Conservation (phyloP, 1,140 invertebrate species). For the Zaprionus nigranus region DNA sequence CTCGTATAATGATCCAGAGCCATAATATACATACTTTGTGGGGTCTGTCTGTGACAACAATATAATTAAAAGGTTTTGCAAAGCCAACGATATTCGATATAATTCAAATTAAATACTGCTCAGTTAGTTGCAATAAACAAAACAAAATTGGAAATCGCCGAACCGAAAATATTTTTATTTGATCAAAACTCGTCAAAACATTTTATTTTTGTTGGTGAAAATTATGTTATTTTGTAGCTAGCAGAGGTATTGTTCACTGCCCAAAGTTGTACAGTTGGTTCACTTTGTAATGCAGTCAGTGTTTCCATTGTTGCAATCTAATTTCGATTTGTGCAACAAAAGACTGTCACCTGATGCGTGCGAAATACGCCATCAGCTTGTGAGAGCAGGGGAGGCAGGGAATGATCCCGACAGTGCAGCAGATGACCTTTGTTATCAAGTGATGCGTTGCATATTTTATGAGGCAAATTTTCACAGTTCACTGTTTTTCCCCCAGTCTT, state of each 20-base stretch:
- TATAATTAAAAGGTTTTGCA: too few relatives aligned
- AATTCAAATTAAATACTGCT: too few relatives aligned
- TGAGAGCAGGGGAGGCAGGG: constrained; percentile 7
- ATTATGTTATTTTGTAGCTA: background rate
- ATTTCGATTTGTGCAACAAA: constrained; percentile 44
- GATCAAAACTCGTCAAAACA: background rate
- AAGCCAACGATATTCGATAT: too few relatives aligned
- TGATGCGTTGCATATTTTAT: constrained; percentile 50
- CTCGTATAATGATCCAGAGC: too few relatives aligned
- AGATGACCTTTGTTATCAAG: constrained; percentile 34
- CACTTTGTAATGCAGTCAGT: constrained; percentile 31
- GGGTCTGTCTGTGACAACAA: too few relatives aligned
- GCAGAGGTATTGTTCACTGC: background rate
- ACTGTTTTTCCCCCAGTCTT: background rate
- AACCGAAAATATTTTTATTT: background rate
- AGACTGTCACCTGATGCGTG: constrained; percentile 48
- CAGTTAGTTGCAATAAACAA: background rate
- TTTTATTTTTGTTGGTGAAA: background rate
- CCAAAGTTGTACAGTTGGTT: background rate
- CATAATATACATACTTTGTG: too few relatives aligned
- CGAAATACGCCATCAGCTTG: constrained; percentile 10
- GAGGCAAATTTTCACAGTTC: constrained; percentile 28
- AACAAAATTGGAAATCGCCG: background rate
- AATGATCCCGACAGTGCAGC: constrained; percentile 20
- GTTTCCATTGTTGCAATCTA: constrained; percentile 52